Evolutionary conservation across 2,797 vertebrate species (phyloP), one percentile per base, ranked within the genome.

Genomic region (Arnoldichthys spilopterus): DNA sequence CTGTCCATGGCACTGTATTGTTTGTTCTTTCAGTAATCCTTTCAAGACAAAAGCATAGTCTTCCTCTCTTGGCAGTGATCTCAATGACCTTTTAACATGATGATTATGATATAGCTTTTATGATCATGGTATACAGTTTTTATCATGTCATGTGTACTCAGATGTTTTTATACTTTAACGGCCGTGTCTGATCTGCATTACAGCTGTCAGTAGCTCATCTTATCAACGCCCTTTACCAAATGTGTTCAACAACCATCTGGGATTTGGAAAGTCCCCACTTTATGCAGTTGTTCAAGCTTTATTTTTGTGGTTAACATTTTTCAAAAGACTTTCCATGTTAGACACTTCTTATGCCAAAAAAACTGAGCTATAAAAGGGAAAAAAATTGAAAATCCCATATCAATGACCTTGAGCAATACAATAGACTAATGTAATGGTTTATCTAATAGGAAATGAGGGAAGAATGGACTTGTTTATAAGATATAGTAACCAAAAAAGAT

Each of bases 341-440:
- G 51, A 53, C 22, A 53, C 51, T 22, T n/a, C 18, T 53, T n/a
- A 47, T 40, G 32, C 32, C 18, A 59, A 26, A 28, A 6, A 28
- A 62, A 32, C 28, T 62, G 28, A 2, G 16, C 16, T 18, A 20
- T 18, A 20, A 62, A 18, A 13, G 5, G 9, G 16, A 20, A 34
- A 32, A 63, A 37, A 37, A 16, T 11, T n/a, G 28, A 40, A 79
- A 76, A 77, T 77, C 28, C 71, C 78, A 78, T 72, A 74, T 71
- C 58, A 75, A 63, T 56, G 66, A 74, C 63, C 40, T 70, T 76
- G 64, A 87, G 85, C 86, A 84, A 83, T 64, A 89, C 79, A 78
- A 85, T 89, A 79, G 89, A 85, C 83, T 85, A 78, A 43, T 24
- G 53, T 26, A 22, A 32, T 15, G 78, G 77, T 69, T 86, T 84